Base-by-base conservation (phyloP, 2,888 invertebrate genomes). In the Pherbina coryleti region DNA sequence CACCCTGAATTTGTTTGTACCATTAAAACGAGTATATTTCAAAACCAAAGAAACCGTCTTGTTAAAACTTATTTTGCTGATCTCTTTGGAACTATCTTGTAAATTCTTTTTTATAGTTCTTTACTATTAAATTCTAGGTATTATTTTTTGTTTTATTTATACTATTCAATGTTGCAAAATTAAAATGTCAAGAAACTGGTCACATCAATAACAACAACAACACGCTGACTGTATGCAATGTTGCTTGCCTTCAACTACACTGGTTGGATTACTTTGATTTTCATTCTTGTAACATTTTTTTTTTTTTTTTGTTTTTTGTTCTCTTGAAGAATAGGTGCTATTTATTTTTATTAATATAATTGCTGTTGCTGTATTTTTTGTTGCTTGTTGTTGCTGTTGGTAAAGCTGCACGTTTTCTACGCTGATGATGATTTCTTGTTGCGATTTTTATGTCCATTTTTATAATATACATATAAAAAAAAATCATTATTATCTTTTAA, bases 201-300 rank as follows among this genome's bases (percentile, higher is more conserved):
- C 17, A 37, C 37, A 31, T 14, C 66, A 66, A 37, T 0, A 8
- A 22, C 37, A 37, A 67, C 31, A 31, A n/a, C 37, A 67, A 67
- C 67, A 22, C 2, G 44, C 44, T 34, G 22, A 28, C 28, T 60
- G 25, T 9, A 19, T 2, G 44, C 44, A 34, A 37, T 11, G 44
- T 67, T 31, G 67, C 11, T 67, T 22, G 44, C 67, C 67, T 67
- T 67, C 44, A 67, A 44, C 67, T 17, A 66, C 34, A n/a, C 25
- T 60, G 7, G 57, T 14, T 28, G 3, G 9, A 7, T 28, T 22
- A 19, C 25, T 22, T 14, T 60, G 25, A 14, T 22, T 25, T 22
- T 60, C 25, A 22, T 19, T 55, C 9, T 55, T 60, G 22, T 25
- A n/a, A 28, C 25, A 60, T 25, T 11, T 14, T 14, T 60, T 22